These are phyloP conservation scores for Tuberolachnus salignus DNA, from an alignment of 2,888 invertebrate species.

Conservation along the genomic window DNA sequence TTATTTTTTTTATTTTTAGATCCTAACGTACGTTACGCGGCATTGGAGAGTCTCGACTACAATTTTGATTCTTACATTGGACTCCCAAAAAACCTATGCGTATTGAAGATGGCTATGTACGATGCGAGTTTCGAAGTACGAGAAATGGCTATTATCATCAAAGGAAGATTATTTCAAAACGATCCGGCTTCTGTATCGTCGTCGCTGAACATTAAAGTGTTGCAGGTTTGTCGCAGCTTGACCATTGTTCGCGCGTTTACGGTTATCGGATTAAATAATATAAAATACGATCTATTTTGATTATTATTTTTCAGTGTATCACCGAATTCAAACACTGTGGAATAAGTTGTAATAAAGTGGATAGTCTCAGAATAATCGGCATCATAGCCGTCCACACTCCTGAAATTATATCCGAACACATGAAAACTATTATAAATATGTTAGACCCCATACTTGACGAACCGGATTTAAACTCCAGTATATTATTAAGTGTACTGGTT, in stretches of 20 bases:
- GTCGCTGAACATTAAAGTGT: constrained; percentile 88
- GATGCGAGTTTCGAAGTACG: constrained; percentile 97
- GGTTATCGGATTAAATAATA: no score
- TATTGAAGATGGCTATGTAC: constrained; percentile 91
- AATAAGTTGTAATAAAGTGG: constrained; percentile 95
- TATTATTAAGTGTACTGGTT: constrained; percentile 87
- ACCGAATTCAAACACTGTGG: constrained; percentile 96
- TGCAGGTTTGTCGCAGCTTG: constrained; percentile 69
- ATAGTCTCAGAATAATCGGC: constrained; percentile 93
- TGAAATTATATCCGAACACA: constrained; percentile 90
- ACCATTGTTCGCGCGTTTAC: no score
- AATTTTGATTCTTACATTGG: constrained; percentile 94
- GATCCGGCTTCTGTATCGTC: constrained; percentile 99
- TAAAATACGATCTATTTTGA: no score
- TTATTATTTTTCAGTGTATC: constrained; percentile 73
- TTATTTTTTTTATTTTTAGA: no score
- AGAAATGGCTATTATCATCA: constrained; percentile 90
- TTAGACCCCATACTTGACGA: constrained; percentile 91
- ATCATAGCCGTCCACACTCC: constrained; percentile 94
- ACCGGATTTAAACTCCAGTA: constrained; percentile 90
- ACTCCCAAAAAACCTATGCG: constrained; percentile 92
- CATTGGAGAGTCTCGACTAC: constrained; percentile 86
- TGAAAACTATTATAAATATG: constrained; percentile 91
- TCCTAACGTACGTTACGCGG: constrained; percentile 73
- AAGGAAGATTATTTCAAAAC: constrained; percentile 87